Evolutionary conservation across 2,113 vertebrate species (phyloP), one percentile per base, ranked within the genome.

Genomic region (Mesoclemmys tuberculata): DNA sequence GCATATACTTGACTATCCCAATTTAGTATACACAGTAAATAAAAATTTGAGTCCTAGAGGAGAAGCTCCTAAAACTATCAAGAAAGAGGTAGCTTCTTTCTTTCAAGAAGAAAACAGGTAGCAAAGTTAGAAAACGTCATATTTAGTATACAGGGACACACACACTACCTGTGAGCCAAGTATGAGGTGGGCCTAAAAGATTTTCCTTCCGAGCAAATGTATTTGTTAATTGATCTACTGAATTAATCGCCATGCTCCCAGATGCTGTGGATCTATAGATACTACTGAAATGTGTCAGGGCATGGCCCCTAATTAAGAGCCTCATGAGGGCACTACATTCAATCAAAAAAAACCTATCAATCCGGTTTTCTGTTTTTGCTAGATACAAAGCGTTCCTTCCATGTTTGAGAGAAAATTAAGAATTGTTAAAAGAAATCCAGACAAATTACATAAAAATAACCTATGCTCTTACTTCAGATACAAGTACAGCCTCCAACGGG

Each of bases 161-260:
- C 41, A 87, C 44, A 16, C 26, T 58, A 44, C 48, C 58, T 88
- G 18, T 41, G 44, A 91, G 61, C 61, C 51, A 51, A 87, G 54
- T 19, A 41, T 71, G 0, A 4, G 68, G 94, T n/a, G 61, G 85
- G 80, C 68, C 92, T 79, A 87, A 92, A 92, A 84, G 51, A 44
- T 75, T 38, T 89, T 89, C 90, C 86, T 71, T 21, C 80, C 92
- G 90, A 38, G 91, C 82, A 83, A 75, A 4, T 61, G 61, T 96
- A 29, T 77, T 26, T 83, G 90, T 92, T 97, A 96, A 96, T 96
- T 96, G 93, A 31, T 87, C 92, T 11, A n/a, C 48, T 71, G 82
- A 89, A 95, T 92, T 96, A 97, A 87, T 85, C 81, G 94, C n/a
- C 94, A 88, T 91, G 55, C 88, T 61, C 8, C 75, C 41, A 80